These are phyloP conservation scores for Dryococelus australis DNA, from an alignment of 2,888 invertebrate genomes.

Conservation along the genomic window DNA sequence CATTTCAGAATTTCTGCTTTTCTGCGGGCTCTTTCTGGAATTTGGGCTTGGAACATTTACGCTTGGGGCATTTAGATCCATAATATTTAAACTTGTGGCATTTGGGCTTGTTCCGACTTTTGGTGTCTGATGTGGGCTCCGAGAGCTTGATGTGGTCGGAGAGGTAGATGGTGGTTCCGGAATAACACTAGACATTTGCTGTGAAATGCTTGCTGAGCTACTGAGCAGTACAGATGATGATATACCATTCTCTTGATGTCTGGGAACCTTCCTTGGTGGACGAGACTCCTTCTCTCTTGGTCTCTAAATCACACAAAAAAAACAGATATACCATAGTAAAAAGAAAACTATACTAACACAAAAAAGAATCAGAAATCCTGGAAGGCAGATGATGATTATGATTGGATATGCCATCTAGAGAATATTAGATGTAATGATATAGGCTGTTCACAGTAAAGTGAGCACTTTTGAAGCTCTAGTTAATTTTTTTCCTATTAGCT, in stretches of 20 bases:
- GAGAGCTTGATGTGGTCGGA: not conserved
- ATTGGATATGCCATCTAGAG: too few relatives aligned
- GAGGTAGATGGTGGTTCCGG: not conserved
- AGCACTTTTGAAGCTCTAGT: too few relatives aligned
- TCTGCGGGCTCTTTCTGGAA: not conserved
- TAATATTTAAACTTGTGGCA: too few relatives aligned
- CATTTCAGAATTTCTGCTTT: too few relatives aligned
- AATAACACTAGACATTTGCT: not conserved
- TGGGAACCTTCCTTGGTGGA: not conserved
- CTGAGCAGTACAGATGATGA: not conserved
- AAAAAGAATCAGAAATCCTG: not conserved
- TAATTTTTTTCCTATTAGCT: too few relatives aligned
- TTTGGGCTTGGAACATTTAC: not conserved
- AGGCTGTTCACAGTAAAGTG: too few relatives aligned
- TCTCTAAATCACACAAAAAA: not conserved
- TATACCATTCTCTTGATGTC: not conserved
- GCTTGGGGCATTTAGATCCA: too few relatives aligned
- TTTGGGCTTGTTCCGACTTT: not conserved
- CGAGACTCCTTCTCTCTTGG: not conserved
- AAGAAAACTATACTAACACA: not conserved
- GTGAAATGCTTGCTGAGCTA: not conserved
- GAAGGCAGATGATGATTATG: too few relatives aligned
- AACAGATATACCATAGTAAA: not conserved
- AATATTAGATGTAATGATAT: too few relatives aligned
- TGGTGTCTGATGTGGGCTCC: not conserved